Evolutionary conservation across 2,797 vertebrate species (phyloP).

Genomic region (Phoeniculus purpureus): DNA sequence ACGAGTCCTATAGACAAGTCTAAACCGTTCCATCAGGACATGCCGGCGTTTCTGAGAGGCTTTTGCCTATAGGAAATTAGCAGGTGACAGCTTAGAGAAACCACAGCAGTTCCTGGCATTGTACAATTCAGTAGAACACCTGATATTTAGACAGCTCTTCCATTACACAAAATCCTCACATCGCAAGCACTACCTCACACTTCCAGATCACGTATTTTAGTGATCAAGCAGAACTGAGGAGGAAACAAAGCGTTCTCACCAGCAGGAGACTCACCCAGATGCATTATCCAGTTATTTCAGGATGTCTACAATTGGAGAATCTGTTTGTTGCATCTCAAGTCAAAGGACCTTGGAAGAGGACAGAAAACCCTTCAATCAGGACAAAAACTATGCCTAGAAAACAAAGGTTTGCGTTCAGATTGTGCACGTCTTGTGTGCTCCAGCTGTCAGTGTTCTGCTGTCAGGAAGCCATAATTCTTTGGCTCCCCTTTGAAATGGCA

Average conservation of each 20-base stretch:
- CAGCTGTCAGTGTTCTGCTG: neutral
- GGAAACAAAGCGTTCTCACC: neutral
- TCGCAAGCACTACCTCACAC: neutral
- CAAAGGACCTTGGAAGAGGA: neutral
- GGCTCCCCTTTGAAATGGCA: neutral
- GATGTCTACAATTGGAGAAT: neutral
- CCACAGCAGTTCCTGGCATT: neutral
- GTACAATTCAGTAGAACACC: neutral
- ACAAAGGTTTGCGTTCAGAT: neutral
- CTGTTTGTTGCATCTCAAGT: neutral
- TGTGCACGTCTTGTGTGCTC: neutral
- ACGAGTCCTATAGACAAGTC: neutral
- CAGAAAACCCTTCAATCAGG: neutral
- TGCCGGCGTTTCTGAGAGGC: neutral
- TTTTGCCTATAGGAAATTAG: neutral
- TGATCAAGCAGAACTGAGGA: neutral
- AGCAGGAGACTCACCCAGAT: conserved; percentile 14
- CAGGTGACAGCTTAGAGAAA: neutral
- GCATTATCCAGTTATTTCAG: neutral
- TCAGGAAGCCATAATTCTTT: neutral
- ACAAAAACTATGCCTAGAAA: neutral
- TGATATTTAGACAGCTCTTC: neutral
- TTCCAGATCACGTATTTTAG: neutral
- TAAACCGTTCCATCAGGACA: neutral
- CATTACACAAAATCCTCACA: neutral